Conservation (phyloP, 2,888 invertebrate genomes). For the Lasioglossum pauxillum region DNA sequence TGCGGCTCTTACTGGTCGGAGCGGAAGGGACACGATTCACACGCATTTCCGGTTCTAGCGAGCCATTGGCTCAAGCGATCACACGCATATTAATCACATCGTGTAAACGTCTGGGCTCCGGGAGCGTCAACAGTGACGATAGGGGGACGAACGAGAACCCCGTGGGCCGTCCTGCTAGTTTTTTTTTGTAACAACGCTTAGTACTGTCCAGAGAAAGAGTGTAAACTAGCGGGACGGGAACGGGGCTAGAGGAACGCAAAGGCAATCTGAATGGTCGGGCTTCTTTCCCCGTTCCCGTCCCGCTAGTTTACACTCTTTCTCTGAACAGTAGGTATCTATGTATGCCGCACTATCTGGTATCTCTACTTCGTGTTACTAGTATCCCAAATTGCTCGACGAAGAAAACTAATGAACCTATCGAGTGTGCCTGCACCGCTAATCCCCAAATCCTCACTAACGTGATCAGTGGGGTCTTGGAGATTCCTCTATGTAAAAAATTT, state of each 20-base stretch:
- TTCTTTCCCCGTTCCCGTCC: too few species aligned
- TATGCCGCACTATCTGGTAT: too few species aligned
- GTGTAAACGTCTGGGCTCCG: not conserved
- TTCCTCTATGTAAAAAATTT: not conserved
- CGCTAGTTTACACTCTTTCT: too few species aligned
- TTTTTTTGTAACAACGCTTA: not conserved
- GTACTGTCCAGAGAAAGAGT: too few species aligned
- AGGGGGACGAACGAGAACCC: not conserved
- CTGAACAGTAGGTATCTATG: not conserved
- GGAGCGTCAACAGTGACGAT: not conserved
- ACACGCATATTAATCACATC: not conserved
- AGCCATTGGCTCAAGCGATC: not conserved
- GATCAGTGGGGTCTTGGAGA: not conserved
- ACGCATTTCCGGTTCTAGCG: not conserved
- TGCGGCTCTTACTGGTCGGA: not conserved
- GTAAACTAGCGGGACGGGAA: too few species aligned
- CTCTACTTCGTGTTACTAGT: not conserved
- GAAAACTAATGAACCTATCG: not conserved
- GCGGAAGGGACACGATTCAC: not conserved
- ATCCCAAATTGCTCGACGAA: not conserved
- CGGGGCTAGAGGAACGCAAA: too few species aligned
- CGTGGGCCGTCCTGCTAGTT: not conserved
- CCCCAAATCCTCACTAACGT: not conserved
- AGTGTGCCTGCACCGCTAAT: not conserved
- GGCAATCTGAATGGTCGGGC: too few species aligned